Conservation (phyloP, 2,797 vertebrate genomes). For the Emydoidea blandingii region DNA sequence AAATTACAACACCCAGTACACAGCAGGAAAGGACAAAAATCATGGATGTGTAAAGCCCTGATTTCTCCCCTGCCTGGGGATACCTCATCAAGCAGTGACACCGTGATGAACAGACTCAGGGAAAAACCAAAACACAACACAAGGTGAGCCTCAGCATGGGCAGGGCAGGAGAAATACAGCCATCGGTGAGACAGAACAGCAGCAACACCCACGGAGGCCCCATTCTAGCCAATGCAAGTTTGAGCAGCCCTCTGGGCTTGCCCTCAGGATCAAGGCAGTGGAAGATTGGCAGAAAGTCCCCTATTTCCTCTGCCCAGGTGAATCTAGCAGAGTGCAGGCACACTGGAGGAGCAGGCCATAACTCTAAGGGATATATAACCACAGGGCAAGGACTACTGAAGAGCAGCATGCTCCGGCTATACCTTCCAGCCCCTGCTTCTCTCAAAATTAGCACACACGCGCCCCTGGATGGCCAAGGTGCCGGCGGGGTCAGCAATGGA, state of each 20-base stretch:
- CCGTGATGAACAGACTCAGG: not conserved
- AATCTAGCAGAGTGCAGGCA: not conserved
- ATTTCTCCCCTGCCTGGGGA: not conserved
- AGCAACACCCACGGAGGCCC: not conserved
- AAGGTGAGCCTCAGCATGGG: not conserved
- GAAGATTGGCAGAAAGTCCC: not conserved
- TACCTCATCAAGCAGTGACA: not conserved
- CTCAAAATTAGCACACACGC: not conserved
- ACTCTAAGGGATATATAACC: not conserved
- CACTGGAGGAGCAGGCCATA: not conserved
- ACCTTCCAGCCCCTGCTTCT: not conserved
- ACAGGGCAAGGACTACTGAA: not conserved
- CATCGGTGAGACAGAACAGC: not conserved
- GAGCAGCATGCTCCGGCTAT: not conserved
- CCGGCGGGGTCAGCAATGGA: not conserved
- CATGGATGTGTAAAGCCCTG: not conserved
- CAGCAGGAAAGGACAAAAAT: not conserved
- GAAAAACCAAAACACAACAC: not conserved
- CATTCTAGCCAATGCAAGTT: not conserved
- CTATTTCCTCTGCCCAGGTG: not conserved
- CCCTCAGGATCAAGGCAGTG: not conserved
- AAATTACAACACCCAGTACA: not conserved
- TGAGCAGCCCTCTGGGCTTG: not conserved
- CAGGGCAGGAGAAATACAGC: not conserved
- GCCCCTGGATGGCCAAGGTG: not conserved